These are phyloP conservation scores for Drosophila prostipennis DNA, from an alignment of 2,888 invertebrate species.

Conservation along the genomic window DNA sequence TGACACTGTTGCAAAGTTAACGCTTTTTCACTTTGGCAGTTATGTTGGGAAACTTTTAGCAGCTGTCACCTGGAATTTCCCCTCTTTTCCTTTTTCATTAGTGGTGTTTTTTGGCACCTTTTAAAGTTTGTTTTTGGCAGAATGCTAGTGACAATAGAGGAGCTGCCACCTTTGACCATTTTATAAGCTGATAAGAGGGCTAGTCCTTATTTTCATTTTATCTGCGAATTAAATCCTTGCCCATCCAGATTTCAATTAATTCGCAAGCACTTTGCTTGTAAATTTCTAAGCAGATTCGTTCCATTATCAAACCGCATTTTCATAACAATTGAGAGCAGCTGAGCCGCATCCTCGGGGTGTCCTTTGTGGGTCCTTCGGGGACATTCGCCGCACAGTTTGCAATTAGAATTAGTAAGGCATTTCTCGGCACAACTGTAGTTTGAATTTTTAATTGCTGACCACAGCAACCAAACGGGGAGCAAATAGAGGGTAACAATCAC, in stretches of 20 bases:
- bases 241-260: neutral
- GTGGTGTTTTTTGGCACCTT: neutral
- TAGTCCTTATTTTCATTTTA: too few species aligned
- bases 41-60: slow-evolving; percentile 36
- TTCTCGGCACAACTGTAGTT: slow-evolving; percentile 11
- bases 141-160: neutral
- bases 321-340: slow-evolving; percentile 27
- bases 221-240: neutral
- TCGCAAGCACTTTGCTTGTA: neutral
- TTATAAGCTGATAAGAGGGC: neutral
- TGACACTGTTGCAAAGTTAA: slow-evolving; percentile 43
- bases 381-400: slow-evolving; percentile 14
- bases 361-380: slow-evolving; percentile 16
- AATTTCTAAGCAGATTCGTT: slow-evolving; percentile 15
- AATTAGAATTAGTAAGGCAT: slow-evolving; percentile 11
- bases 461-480: slow-evolving; percentile 21
- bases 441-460: slow-evolving; percentile 47
- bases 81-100: slow-evolving; percentile 1
- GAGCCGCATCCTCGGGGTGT: slow-evolving; percentile 6
- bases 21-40: slow-evolving; percentile 17
- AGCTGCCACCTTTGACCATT: neutral
- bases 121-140: slow-evolving; percentile 4
- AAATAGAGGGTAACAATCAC: neutral
- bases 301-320: slow-evolving; percentile 31
- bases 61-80: slow-evolving; percentile 34